Conservation (phyloP, 2,888 invertebrate species). For the Oscheius onirici region DNA sequence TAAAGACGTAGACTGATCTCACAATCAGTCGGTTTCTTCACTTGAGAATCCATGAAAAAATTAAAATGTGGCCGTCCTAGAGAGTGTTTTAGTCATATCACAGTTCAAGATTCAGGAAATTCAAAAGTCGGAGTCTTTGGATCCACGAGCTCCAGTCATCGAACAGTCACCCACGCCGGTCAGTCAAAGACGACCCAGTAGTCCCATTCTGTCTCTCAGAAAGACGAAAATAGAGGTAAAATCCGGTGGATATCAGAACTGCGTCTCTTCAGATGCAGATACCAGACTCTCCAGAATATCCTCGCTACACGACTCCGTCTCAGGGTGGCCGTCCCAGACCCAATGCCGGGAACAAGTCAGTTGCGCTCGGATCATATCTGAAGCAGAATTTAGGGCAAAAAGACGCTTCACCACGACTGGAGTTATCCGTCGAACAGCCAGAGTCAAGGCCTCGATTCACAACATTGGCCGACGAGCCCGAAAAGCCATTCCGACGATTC, state of each 20-base stretch:
- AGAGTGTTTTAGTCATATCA: too few relatives aligned
- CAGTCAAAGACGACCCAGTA: constrained; percentile 21
- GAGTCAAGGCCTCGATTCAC: constrained; percentile 49
- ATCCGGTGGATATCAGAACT: too few relatives aligned
- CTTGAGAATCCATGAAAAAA: too few relatives aligned
- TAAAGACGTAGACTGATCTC: too few relatives aligned
- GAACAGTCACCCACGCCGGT: constrained; percentile 35
- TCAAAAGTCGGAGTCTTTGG: constrained; percentile 22
- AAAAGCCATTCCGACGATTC: constrained; percentile 52
- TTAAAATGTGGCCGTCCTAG: too few relatives aligned
- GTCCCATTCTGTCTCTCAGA: constrained; percentile 47
- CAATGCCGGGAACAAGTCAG: constrained; percentile 11
- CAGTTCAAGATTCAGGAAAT: constrained; percentile 21
- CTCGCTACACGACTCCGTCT: constrained; percentile 46
- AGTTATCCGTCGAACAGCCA: constrained; percentile 40
- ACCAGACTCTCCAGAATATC: constrained; percentile 48
- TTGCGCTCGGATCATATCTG: background rate
- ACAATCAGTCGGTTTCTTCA: too few relatives aligned
- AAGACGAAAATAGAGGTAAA: constrained; percentile 25
- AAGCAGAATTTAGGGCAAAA: constrained; percentile 31
- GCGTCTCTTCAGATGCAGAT: constrained; percentile 10
- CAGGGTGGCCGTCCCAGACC: constrained; percentile 27
- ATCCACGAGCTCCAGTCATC: constrained; percentile 37
- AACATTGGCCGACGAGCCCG: constrained; percentile 42
- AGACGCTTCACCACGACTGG: constrained; percentile 42